Evolutionary conservation across 1,140 invertebrate genomes (phyloP).

Genomic region (Leptestheria dahalacensis): DNA sequence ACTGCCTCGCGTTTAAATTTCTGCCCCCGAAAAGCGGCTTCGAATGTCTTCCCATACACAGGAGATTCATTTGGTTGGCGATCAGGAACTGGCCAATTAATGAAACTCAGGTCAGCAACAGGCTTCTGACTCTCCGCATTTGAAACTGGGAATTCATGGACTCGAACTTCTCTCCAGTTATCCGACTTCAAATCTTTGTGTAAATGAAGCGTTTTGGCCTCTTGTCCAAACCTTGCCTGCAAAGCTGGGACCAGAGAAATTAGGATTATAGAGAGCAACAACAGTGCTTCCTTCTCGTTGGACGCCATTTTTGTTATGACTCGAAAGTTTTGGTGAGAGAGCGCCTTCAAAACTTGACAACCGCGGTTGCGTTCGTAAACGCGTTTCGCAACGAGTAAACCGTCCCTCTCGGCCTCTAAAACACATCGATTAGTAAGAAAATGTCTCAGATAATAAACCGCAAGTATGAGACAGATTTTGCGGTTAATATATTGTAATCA

Average conservation of each 20-base stretch:
- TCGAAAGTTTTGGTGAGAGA: background rate
- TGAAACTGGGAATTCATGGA: no score
- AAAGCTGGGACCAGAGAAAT: background rate
- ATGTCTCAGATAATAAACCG: no score
- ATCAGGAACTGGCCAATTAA: background rate
- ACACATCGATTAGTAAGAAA: no score
- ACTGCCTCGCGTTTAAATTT: background rate
- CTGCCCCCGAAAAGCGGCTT: no score
- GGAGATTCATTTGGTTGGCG: background rate
- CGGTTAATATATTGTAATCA: no score
- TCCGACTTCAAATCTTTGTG: background rate
- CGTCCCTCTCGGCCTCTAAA: no score
- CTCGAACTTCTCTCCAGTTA: background rate
- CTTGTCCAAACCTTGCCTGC: background rate
- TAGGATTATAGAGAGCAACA: background rate
- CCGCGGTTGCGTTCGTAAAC: background rate
- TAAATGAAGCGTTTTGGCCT: background rate
- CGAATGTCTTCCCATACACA: no score
- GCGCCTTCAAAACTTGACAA: background rate
- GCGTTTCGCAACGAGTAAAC: background rate
- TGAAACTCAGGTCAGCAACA: background rate
- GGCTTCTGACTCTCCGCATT: no score
- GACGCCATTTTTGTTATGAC: background rate
- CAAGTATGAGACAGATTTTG: no score
- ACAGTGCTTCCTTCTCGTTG: background rate